Evolutionary conservation across 2,113 vertebrate species (phyloP), one percentile per base, ranked within the genome.

Genomic region (Crypturellus undulatus): DNA sequence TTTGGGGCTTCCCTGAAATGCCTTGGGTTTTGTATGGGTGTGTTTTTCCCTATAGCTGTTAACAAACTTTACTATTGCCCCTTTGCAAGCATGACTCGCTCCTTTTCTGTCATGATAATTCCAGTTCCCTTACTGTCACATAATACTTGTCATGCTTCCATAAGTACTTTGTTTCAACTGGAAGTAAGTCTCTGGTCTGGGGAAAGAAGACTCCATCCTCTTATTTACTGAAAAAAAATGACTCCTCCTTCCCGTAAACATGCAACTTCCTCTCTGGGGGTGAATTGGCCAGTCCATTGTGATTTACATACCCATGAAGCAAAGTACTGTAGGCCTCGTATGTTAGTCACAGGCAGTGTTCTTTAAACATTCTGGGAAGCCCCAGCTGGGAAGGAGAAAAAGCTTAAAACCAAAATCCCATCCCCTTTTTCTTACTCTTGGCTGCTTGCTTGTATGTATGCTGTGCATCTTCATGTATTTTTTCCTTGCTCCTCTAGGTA

Each of bases 351-450:
- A 68, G 64, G 77, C 90, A 85, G 25, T 49, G 38, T 79, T 32
- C 92, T 97, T 98, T 95, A 96, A 67, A 96, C 95, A 82, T 96
- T 95, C 92, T 91, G 97, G 98, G 93, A 98, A 98, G 94, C 92
- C 97, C 97, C 97, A 45, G 62, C 38, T 77, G 89, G 87, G 95
- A 97, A 96, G 89, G 73, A 95, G 84, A 90, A 95, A 96, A 97
- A 96, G 56, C 73, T 92, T 97, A 92, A 97, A 95, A 93, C 75
- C 89, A 91, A 56, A 79, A 92, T 95, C 81, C 87, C 84, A 89
- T 79, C n/a, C 18, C 83, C 67, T 88, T 40, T 59, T 79, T 56
- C 14, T 92, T 86, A 92, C 59, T 79, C 54, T 42, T 10, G 4
- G 26, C 38, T 77, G 62, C 71, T 85, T 85, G 69, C 70, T 43